Conservation (phyloP, 2,113 vertebrate genomes). For the Apteryx owenii region DNA sequence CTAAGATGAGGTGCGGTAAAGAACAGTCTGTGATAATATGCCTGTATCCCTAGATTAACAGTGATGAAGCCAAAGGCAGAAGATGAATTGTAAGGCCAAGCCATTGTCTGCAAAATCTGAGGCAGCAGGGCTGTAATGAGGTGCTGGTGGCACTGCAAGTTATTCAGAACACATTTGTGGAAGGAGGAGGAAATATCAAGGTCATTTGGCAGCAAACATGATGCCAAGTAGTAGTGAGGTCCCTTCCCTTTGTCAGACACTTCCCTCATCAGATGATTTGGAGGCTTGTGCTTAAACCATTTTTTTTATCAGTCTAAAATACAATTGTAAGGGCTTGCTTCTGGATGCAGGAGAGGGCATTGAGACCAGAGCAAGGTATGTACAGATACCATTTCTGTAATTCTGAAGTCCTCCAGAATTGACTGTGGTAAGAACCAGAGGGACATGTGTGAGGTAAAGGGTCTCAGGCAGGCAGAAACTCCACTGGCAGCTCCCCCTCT, state of each 20-base stretch:
- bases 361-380: background rate
- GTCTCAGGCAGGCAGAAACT: background rate
- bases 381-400: background rate
- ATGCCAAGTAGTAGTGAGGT: background rate
- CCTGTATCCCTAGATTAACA: background rate
- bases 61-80: background rate
- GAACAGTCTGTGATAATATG: background rate
- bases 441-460: background rate
- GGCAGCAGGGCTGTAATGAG: background rate
- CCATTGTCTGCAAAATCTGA: background rate
- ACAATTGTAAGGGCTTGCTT: background rate
- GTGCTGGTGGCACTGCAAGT: background rate
- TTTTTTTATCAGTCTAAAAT: background rate
- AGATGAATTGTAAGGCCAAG: background rate
- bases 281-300: background rate
- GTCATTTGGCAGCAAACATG: background rate
- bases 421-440: background rate
- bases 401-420: background rate
- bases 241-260: background rate
- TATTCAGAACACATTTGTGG: background rate
- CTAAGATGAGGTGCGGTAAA: background rate
- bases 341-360: background rate
- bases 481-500: background rate
- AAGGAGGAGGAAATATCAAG: background rate
- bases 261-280: background rate